Conservation (phyloP, 2,888 invertebrate genomes). For the Noctua janthe region DNA sequence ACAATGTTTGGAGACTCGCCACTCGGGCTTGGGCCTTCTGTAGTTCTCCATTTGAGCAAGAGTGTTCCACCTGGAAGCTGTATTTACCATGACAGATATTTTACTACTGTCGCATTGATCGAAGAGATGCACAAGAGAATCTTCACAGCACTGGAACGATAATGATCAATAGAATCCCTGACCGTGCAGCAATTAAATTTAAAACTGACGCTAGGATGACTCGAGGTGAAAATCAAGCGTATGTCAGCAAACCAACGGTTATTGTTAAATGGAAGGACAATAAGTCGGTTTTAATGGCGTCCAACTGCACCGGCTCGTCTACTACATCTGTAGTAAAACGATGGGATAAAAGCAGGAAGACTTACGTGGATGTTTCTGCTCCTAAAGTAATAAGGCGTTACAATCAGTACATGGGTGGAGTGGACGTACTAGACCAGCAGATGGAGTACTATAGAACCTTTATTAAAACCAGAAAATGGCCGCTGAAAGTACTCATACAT, state of each 20-base stretch:
- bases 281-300: constrained; percentile 56
- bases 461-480: constrained; percentile 71
- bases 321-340: constrained; percentile 30
- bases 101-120: constrained; percentile 31
- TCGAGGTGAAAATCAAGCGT: constrained; percentile 48
- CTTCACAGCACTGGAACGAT: constrained; percentile 10
- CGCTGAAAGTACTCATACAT: constrained; percentile 67
- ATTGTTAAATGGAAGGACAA: constrained; percentile 60
- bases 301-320: constrained; percentile 26
- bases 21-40: no score
- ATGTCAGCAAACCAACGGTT: constrained; percentile 32
- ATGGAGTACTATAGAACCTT: constrained; percentile 68
- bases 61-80: constrained; percentile 19
- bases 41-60: not conserved
- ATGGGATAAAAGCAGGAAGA: constrained; percentile 56
- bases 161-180: not conserved
- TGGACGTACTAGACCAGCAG: constrained; percentile 62
- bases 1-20: not conserved
- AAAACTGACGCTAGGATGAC: constrained; percentile 30
- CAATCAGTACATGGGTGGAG: constrained; percentile 57
- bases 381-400: constrained; percentile 59
- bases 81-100: constrained; percentile 21
- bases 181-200: not conserved
- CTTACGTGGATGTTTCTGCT: constrained; percentile 53
- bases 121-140: constrained; percentile 17